Base-by-base conservation (phyloP, 2,113 vertebrate genomes). In the Marmota monax region DNA sequence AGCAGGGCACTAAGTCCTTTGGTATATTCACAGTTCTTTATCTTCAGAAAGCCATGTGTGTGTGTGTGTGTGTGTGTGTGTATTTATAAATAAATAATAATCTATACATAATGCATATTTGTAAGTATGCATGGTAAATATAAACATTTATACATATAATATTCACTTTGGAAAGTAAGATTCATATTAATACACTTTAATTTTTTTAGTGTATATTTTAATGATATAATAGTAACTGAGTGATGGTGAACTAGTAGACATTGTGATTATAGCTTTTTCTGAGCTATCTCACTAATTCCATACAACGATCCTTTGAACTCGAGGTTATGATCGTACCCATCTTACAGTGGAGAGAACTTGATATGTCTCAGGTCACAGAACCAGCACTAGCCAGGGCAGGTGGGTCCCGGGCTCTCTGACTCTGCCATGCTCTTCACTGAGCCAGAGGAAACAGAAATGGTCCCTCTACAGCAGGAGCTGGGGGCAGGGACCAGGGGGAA, bases 401-500 rank as follows among this genome's bases (percentile, higher is more conserved):
- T 37, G 45, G 45, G 7, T 45, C 45, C 45, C 1, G 7, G 45
- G 45, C 45, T 45, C 45, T 48, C 32, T 53, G 34, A n/a, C 69
- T 32, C 29, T 3, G 56, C 69, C 34, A 2, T 14, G 13, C n/a
- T 89, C 32, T 25, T 23, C n/a, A n/a, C 25, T 1, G 10, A 76
- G 53, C 56, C 39, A 65, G 14, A 34, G 37, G 25, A 39, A 48
- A n/a, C n/a, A 45, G 18, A 22, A 67, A 10, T 2, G 4, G 8
- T 12, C 25, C 13, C 5, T 32, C 39, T 13, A 3, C 18, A 73
- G 56, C 14, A 16, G 20, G 20, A n/a, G 14, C n/a, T 27, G 53
- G 7, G 7, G 61, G 1, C 37, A 0, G 14, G n/a, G 20, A 14
- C 14, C 22, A 45, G 7, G 45, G 45, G 45, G 45, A 45, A 1